Evolutionary conservation across 2,888 invertebrate genomes (phyloP).

Genomic region (Tenthredo scrophulariae): DNA sequence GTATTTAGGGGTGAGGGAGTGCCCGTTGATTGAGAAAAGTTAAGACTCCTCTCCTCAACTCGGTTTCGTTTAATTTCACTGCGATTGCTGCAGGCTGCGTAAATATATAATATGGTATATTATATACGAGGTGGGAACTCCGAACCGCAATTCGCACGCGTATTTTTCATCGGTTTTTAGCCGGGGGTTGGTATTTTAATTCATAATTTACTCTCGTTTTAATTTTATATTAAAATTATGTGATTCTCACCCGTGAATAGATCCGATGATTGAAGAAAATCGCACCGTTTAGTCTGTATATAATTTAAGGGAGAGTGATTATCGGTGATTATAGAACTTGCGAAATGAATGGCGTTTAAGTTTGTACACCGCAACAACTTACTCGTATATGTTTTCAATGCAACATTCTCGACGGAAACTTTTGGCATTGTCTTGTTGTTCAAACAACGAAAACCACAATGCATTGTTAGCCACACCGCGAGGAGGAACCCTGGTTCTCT

Average conservation of each 20-base stretch:
- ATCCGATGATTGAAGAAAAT: background rate
- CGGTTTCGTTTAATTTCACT: background rate
- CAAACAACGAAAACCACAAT: slow-evolving; percentile 43
- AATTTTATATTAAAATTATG: background rate
- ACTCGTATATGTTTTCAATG: slow-evolving; percentile 38
- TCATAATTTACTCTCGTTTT: background rate
- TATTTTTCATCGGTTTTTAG: background rate
- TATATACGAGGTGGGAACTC: background rate
- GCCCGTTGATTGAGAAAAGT: slow-evolving; percentile 34
- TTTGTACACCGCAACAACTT: slow-evolving; percentile 29
- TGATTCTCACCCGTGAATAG: background rate
- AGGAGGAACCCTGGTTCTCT: slow-evolving; percentile 15
- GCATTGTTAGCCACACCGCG: slow-evolving; percentile 47
- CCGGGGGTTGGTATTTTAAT: background rate
- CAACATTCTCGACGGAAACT: slow-evolving; percentile 47
- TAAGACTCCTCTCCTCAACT: background rate
- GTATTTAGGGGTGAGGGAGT: slow-evolving; percentile 16
- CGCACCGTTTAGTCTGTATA: background rate
- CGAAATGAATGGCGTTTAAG: slow-evolving; percentile 11
- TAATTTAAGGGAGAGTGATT: slow-evolving; percentile 12
- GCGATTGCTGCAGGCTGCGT: background rate
- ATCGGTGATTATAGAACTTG: slow-evolving; percentile 33
- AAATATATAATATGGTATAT: background rate
- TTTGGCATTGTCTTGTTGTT: slow-evolving; percentile 50
- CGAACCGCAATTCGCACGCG: background rate